Evolutionary conservation across 2,113 vertebrate genomes (phyloP).

Genomic region (Tympanuchus pallidicinctus): DNA sequence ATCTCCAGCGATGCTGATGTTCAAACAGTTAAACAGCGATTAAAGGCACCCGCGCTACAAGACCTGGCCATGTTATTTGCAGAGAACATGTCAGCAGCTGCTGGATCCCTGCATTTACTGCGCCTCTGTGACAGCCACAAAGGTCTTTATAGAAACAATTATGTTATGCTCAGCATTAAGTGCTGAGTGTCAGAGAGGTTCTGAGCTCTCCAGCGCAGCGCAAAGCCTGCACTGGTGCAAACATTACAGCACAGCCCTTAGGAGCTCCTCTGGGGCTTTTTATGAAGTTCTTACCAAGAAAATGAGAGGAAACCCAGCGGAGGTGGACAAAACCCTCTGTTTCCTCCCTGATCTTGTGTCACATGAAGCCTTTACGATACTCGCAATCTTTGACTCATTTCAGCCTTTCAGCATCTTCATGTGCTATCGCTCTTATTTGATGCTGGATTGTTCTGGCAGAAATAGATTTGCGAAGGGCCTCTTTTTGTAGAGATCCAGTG

Average conservation of each 20-base stretch:
- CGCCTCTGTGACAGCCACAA: neutral
- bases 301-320: rapidly evolving
- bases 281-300: neutral
- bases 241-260: neutral
- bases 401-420: neutral
- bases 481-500: rapidly evolving
- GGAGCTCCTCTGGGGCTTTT: neutral
- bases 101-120: neutral
- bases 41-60: neutral
- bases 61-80: neutral
- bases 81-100: neutral
- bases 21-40: neutral
- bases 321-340: neutral
- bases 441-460: neutral
- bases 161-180: neutral
- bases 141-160: neutral
- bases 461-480: neutral
- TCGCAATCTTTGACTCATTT: rapidly evolving
- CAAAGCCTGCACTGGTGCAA: neutral
- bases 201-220: neutral
- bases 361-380: rapidly evolving
- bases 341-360: neutral
- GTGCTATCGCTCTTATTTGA: neutral
- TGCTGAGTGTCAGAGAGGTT: rapidly evolving
- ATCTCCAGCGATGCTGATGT: neutral